Conservation (phyloP, 2,888 invertebrate species). For the Eupithecia inturbata region DNA sequence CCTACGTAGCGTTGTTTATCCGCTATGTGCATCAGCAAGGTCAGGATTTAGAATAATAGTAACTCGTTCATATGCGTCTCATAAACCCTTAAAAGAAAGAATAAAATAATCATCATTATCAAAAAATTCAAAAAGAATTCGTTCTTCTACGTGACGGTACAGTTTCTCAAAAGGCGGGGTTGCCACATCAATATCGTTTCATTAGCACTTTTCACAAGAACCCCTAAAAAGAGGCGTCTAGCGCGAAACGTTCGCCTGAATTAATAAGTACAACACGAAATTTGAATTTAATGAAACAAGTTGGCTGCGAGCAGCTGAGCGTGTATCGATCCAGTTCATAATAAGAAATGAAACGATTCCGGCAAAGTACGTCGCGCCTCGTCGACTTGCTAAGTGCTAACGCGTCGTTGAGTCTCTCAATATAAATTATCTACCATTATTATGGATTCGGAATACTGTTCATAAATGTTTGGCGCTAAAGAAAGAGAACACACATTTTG, state of each 20-base stretch:
- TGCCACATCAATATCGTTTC: conserved; percentile 25
- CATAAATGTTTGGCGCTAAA: conserved; percentile 11
- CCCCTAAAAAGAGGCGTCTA: conserved; percentile 31
- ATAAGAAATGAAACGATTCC: conserved; percentile 56
- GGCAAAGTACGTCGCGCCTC: conserved; percentile 36
- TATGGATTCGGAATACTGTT: conserved; percentile 26
- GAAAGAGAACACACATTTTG: conserved; percentile 3
- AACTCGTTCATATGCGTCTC: neutral
- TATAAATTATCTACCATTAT: conserved; percentile 41
- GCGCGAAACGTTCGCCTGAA: conserved; percentile 74
- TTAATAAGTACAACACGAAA: conserved; percentile 85
- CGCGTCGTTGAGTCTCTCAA: conserved; percentile 38
- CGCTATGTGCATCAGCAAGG: neutral
- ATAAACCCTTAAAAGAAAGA: neutral
- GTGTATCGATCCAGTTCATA: conserved; percentile 72
- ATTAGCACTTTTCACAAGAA: conserved; percentile 44
- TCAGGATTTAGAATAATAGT: neutral
- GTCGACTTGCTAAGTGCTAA: conserved; percentile 42
- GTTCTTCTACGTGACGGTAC: neutral
- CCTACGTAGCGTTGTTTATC: neutral
- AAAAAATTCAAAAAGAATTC: neutral
- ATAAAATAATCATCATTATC: neutral
- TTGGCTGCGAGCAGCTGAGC: conserved; percentile 79
- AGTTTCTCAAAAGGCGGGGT: conserved; percentile 4
- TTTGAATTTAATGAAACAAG: conserved; percentile 85